phyloP scores from a whole-genome alignment of 2,888 invertebrate genomes.

The Rhingia campestris region DNA sequence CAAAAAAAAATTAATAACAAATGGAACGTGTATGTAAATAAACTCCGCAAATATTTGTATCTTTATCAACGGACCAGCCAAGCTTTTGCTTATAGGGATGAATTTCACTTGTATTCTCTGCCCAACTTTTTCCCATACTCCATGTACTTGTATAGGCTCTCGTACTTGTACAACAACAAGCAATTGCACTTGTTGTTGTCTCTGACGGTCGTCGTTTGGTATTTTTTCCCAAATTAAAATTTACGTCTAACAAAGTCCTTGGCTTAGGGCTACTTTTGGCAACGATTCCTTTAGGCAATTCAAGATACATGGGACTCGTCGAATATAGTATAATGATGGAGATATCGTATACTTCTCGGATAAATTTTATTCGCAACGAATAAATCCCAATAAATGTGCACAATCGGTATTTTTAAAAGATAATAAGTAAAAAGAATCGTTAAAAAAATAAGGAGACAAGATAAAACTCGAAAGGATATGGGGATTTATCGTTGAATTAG shows the following conservation, averaged over 20 bases:
- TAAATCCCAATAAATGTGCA: conserved; percentile 43
- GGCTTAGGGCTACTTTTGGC: conserved; percentile 63
- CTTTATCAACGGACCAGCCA: conserved; percentile 48
- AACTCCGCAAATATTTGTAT: conserved; percentile 70
- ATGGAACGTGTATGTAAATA: conserved; percentile 61
- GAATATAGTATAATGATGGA: neutral
- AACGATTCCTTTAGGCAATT: conserved; percentile 34
- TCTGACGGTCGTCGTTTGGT: neutral
- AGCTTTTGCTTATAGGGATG: conserved; percentile 45
- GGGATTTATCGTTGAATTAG: conserved; percentile 60
- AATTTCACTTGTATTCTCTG: conserved; percentile 51
- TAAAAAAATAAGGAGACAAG: conserved; percentile 8
- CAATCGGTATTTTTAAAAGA: conserved; percentile 28
- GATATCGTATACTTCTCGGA: conserved; percentile 16
- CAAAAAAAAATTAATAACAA: conserved; percentile 65
- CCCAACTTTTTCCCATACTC: conserved; percentile 21
- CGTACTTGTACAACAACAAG: neutral
- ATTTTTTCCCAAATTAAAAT: conserved; percentile 67
- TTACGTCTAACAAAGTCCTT: conserved; percentile 61
- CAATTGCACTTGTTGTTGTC: conserved; percentile 28
- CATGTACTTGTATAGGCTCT: neutral
- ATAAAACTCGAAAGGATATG: conserved; percentile 21
- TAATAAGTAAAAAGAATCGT: conserved; percentile 22
- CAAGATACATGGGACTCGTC: conserved; percentile 42
- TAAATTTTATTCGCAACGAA: conserved; percentile 59